Percentiles rank a stretch among this genome's conserved stretches.
These are phyloP conservation scores for Adoxophyes honmai DNA, from an alignment of 1,140 invertebrate species.

Conservation along the genomic window DNA sequence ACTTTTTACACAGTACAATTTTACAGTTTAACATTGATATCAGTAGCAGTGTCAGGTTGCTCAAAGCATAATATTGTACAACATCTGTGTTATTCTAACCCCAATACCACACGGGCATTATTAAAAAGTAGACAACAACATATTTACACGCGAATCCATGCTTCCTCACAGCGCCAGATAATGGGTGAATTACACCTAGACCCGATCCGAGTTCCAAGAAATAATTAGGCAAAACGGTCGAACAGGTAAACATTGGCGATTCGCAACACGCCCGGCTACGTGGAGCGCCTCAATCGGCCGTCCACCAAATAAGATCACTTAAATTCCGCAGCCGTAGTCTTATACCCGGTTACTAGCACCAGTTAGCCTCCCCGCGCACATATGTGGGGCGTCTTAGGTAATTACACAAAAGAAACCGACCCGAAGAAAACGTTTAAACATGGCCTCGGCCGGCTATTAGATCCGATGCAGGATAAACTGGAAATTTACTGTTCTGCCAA, in stretches of 20 bases:
- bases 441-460: slow-evolving; percentile 32
- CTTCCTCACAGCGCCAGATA: neutral
- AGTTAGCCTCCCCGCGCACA: slow-evolving; percentile 46
- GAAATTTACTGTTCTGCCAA: slow-evolving; percentile 26
- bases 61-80: no score
- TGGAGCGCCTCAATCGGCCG: slow-evolving; percentile 38
- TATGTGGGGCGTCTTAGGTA: slow-evolving; percentile 43
- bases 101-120: no score
- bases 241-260: slow-evolving; percentile 46
- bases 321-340: slow-evolving; percentile 48
- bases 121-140: no score
- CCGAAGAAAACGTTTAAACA: slow-evolving; percentile 43
- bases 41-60: no score
- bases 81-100: no score
- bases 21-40: no score
- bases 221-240: slow-evolving; percentile 47
- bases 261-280: slow-evolving; percentile 38
- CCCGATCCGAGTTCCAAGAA: slow-evolving; percentile 25
- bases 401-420: slow-evolving; percentile 55
- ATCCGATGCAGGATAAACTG: slow-evolving; percentile 28
- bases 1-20: no score
- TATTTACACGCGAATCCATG: no score
- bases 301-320: slow-evolving; percentile 56
- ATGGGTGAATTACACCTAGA: slow-evolving; percentile 7
- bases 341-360: slow-evolving; percentile 42